Evolutionary conservation across 2,113 vertebrate species (phyloP).

Genomic region (Piprites chloris): DNA sequence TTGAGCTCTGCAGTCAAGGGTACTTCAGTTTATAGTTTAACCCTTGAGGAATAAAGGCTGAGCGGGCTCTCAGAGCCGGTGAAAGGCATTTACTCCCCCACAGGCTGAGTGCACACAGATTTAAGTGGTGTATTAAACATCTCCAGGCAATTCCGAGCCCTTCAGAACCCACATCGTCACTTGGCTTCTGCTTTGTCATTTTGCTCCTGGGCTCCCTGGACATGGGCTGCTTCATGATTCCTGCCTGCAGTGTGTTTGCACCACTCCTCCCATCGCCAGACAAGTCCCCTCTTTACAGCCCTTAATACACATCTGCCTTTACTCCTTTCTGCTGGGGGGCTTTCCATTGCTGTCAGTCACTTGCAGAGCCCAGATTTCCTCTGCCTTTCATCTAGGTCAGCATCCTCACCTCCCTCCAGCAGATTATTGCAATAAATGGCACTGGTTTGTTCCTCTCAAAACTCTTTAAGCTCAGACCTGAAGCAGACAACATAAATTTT

Average conservation of each 20-base stretch:
- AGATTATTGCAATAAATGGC: not conserved
- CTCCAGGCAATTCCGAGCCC: not conserved
- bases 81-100: not conserved
- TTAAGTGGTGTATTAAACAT: not conserved
- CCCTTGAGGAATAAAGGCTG: conserved; percentile 7
- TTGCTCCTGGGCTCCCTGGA: not conserved
- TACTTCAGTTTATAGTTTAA: conserved; percentile 33
- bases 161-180: not conserved
- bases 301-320: not conserved
- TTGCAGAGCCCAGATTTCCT: not conserved
- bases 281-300: not conserved
- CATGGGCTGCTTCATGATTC: not conserved
- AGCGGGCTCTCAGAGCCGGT: not conserved
- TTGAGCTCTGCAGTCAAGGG: conserved; percentile 22
- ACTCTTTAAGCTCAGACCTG: not conserved
- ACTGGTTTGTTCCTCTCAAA: not conserved
- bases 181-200: not conserved
- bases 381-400: not conserved
- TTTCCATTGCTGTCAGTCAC: not conserved
- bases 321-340: not conserved
- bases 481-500: not conserved
- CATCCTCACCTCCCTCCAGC: not conserved
- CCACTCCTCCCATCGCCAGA: not conserved
- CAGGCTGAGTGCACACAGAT: not conserved
- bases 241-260: rapidly evolving